These are phyloP conservation scores for Pseudoatta argentina DNA, from an alignment of 1,140 invertebrate species.

Conservation along the genomic window DNA sequence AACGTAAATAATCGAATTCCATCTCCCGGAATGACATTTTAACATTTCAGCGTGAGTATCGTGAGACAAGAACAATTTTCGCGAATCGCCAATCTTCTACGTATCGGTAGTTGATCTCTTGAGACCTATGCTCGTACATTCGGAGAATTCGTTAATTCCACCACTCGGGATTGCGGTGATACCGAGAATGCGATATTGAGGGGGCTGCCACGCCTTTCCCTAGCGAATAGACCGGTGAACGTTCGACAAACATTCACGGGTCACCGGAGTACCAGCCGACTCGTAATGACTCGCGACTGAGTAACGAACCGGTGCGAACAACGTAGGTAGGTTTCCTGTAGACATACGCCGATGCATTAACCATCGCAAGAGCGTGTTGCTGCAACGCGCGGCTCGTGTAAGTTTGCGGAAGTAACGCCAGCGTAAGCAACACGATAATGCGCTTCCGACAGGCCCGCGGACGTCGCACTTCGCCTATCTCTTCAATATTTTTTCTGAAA, in stretches of 20 bases:
- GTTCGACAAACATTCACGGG: constrained; percentile 83
- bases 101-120: constrained; percentile 3
- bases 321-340: constrained; percentile 68
- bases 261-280: constrained; percentile 75
- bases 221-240: constrained; percentile 77
- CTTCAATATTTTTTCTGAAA: constrained; percentile 18
- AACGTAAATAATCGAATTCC: not conserved
- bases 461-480: constrained; percentile 61
- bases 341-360: constrained; percentile 40
- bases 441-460: constrained; percentile 63
- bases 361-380: constrained; percentile 12
- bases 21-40: not conserved
- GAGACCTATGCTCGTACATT: constrained; percentile 57
- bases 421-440: constrained; percentile 45
- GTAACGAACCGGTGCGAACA: constrained; percentile 64
- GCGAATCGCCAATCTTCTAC: not conserved
- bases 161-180: constrained; percentile 62
- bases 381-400: constrained; percentile 40
- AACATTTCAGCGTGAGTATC: not conserved
- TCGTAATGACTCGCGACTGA: constrained; percentile 77
- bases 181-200: constrained; percentile 77
- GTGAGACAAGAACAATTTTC: constrained; percentile 2
- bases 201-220: constrained; percentile 84
- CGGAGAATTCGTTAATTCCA: constrained; percentile 66
- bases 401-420: constrained; percentile 71